Evolutionary conservation across 2,888 invertebrate genomes (phyloP), one percentile per base, ranked within the genome.

Genomic region (Caenorhabditis auriculariae): DNA sequence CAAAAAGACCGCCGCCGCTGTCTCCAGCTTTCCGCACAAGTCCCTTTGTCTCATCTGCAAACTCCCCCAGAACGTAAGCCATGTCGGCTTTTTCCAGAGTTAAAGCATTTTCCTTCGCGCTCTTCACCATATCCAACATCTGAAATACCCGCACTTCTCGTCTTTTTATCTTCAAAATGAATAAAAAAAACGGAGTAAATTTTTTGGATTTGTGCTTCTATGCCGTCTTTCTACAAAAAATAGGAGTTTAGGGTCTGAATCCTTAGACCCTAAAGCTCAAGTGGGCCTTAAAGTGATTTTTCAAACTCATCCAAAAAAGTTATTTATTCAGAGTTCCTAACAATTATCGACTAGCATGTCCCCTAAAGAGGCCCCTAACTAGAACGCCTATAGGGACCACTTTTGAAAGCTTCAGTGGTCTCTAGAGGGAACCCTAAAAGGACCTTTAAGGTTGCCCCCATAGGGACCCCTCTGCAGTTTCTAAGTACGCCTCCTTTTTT

Each of bases 1-100:
- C 85, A 82, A 88, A 91, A 77, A 90, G 89, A 0, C 93, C 93
- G 46, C 91, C 91, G 46, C 89, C 88, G 64, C 90, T 88, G 71
- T 91, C 91, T 1, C 90, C 91, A 17, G 87, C 85, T 81, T 88
- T 88, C 4, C 86, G 85, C 4, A 94, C 86, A 81, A 93, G 89
- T 1, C 88, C 87, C 60, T 88, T 87, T 2, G 88, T 88, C 81
- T 89, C 91, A 80, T 93, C 91, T 80, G 89, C 89, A 55, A 84
- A 66, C 28, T 82, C 72, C 26, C 74, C 79, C 35, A 84, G 72
- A 57, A 83, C 83, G 53, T 82, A 80, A 46, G 84, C 83, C 39
- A 84, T 57, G 21, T 79, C 74, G n/a, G 69, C 67, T 59, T 75
- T 76, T 6, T 67, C 51, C 7, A 72, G 23, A 17, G 51, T 37